These are phyloP conservation scores for Mesembrinibis cayennensis DNA, from an alignment of 2,113 vertebrate species.

Conservation along the genomic window DNA sequence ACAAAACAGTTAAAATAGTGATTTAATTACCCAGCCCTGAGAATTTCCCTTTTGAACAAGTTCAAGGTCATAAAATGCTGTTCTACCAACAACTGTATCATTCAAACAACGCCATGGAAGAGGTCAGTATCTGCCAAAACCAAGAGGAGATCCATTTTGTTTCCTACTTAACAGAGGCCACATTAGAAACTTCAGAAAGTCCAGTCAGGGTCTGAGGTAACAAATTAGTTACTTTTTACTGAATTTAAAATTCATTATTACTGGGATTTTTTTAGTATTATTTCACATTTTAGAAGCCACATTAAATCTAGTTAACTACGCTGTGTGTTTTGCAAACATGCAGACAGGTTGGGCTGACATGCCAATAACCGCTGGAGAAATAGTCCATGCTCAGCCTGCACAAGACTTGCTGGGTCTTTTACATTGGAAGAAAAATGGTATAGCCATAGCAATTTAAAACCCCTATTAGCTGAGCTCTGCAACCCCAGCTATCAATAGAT, in stretches of 20 bases:
- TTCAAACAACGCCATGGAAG: constrained; percentile 56
- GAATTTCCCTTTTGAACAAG: constrained; percentile 58
- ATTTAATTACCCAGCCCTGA: constrained; percentile 64
- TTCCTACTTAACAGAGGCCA: constrained; percentile 34
- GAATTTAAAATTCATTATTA: constrained; percentile 3
- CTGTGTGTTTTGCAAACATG: not conserved
- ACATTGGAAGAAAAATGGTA: not conserved
- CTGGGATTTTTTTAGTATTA: not conserved
- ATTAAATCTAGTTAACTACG: constrained; percentile 12
- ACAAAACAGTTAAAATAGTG: constrained; percentile 39
- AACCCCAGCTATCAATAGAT: not conserved
- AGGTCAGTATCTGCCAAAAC: constrained; percentile 55
- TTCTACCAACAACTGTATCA: constrained; percentile 60
- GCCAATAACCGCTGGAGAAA: not conserved
- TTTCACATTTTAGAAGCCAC: constrained; percentile 24
- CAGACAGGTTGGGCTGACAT: not conserved
- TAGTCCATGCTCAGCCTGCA: not conserved
- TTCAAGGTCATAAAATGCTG: constrained; percentile 59
- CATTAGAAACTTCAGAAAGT: constrained; percentile 59
- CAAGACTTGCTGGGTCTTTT: not conserved
- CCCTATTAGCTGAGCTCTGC: not conserved
- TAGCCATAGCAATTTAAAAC: not conserved
- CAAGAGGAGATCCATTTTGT: constrained; percentile 60
- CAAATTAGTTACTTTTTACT: constrained; percentile 11
- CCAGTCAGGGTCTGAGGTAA: constrained; percentile 43